Evolutionary conservation across 2,888 invertebrate genomes (phyloP).

Genomic region (Patella pellucida): DNA sequence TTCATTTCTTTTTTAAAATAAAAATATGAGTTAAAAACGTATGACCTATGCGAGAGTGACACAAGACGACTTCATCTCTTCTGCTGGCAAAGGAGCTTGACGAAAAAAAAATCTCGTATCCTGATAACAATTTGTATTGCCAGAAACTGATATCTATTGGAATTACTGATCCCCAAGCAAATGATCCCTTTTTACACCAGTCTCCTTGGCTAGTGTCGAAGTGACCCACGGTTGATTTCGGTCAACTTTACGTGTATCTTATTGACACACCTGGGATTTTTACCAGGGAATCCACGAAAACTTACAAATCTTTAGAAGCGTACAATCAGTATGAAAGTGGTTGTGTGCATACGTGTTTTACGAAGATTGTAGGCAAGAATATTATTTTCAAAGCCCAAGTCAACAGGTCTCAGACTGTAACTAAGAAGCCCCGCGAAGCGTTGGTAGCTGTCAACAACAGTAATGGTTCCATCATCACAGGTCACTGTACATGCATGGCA

Average conservation of each 20-base stretch:
- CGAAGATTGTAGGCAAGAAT: neutral
- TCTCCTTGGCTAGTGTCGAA: neutral
- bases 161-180: neutral
- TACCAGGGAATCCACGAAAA: neutral
- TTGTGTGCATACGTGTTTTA: neutral
- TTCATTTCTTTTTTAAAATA: too few species aligned
- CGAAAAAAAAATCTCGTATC: neutral
- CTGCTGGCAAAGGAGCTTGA: too few species aligned
- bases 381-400: neutral
- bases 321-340: constrained; percentile 1
- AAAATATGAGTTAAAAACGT: too few species aligned
- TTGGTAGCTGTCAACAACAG: neutral
- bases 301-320: neutral
- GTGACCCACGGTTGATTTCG: neutral
- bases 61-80: too few species aligned
- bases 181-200: neutral
- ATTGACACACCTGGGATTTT: neutral
- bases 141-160: neutral
- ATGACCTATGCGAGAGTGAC: too few species aligned
- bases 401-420: neutral
- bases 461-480: neutral
- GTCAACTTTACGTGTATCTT: neutral
- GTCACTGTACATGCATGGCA: neutral
- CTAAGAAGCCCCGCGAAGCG: neutral
- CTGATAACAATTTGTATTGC: neutral